Evolutionary conservation across 2,797 vertebrate genomes (phyloP).

Genomic region (Coendou prehensilis): DNA sequence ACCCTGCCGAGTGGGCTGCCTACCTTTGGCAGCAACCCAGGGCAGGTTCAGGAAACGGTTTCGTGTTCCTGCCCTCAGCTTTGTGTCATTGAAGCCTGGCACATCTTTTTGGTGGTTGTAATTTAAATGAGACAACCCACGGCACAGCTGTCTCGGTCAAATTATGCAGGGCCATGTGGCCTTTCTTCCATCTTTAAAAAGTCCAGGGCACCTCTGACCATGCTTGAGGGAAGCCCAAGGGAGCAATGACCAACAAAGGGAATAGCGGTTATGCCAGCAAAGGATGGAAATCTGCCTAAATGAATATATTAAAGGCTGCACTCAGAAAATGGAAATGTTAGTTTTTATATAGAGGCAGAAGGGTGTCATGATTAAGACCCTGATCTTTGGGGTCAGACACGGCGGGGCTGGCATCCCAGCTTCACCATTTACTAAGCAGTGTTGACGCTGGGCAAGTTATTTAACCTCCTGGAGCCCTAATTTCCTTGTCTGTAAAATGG

Average conservation of each 20-base stretch:
- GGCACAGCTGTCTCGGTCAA: slow-evolving; percentile 73
- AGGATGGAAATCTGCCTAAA: slow-evolving; percentile 83
- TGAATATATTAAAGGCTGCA: slow-evolving; percentile 80
- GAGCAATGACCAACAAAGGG: slow-evolving; percentile 83
- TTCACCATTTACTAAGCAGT: not conserved
- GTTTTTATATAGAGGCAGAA: slow-evolving; percentile 71
- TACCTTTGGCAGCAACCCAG: slow-evolving; percentile 50
- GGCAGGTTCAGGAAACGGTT: slow-evolving; percentile 65
- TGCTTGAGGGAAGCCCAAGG: slow-evolving; percentile 83
- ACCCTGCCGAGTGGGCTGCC: slow-evolving; percentile 5
- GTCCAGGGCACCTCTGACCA: slow-evolving; percentile 75
- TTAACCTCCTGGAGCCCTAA: slow-evolving; percentile 6
- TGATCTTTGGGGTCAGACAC: slow-evolving; percentile 60
- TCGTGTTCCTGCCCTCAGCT: slow-evolving; percentile 68
- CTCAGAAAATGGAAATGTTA: slow-evolving; percentile 79
- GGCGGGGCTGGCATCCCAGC: not conserved
- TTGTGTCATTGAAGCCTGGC: slow-evolving; percentile 73
- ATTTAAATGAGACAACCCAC: slow-evolving; percentile 78
- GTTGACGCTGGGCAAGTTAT: slow-evolving; percentile 44
- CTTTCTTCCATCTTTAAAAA: slow-evolving; percentile 83
- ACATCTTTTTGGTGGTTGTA: slow-evolving; percentile 71
- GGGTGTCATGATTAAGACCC: slow-evolving; percentile 69
- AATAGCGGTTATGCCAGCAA: slow-evolving; percentile 56
- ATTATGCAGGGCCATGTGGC: slow-evolving; percentile 70
- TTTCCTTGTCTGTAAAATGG: slow-evolving; percentile 67